Base-by-base conservation (phyloP, 1,140 invertebrate genomes). In the Cydia fagiglandana region DNA sequence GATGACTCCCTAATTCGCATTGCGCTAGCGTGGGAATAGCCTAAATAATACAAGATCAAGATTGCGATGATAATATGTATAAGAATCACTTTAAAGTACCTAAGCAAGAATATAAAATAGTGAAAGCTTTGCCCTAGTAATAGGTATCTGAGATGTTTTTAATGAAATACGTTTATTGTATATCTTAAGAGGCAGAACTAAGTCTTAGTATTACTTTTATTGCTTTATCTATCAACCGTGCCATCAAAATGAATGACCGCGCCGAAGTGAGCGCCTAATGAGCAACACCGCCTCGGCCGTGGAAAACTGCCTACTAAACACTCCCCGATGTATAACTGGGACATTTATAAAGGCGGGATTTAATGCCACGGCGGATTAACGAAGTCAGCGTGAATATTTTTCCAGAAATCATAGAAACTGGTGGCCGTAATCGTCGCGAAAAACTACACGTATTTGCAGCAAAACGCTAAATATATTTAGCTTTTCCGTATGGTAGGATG, bases 191-290 rank as follows among this genome's bases (percentile, higher is more conserved):
- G 47, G 47, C 12, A 53, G 50, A 53, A 53, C 47, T 53, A 53
- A 53, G 47, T n/a, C 53, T 24, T n/a, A 5, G 53, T 10, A 24
- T 24, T 24, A 61, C 2, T 61, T 61, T 61, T 61, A 61, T n/a
- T 7, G 64, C 64, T 30, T 38, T 70, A 70, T 70, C 66, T 70
- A 70, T 70, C 30, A 38, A 45, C 30, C 66, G n/a, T 70, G 34
- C 34, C 66, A 41, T 68, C 66, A 70, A 41, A 70, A 70, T 70
- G 30, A 41, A 70, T 17, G 66, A 10, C 38, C 30, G 34, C 34
- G 38, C 38, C 38, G 66, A 24, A 70, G 66, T 70, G 66, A 24
- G 66, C 66, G 66, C 66, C 34, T 70, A 70, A 70, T 70, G 66
- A 70, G 66, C 30, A 20, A 70, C 34, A 70, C n/a, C 66, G 66